Evolutionary conservation across 2,888 invertebrate genomes (phyloP).

Genomic region (Aleiodes alternator): DNA sequence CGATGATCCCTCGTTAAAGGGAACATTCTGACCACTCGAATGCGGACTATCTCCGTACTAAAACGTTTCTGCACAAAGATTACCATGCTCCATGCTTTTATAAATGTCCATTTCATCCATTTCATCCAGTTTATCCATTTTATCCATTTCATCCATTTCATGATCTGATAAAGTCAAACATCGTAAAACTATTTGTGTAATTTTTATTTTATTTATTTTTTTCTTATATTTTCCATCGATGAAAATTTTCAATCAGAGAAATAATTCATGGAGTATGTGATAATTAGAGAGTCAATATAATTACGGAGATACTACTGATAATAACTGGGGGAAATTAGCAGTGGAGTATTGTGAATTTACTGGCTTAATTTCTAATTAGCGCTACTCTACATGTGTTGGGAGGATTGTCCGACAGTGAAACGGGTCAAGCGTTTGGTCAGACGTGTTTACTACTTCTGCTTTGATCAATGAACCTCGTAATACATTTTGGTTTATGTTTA

Average conservation of each 20-base stretch:
- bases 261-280: too few species aligned
- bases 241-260: too few species aligned
- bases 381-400: too few species aligned
- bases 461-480: slow-evolving; percentile 13
- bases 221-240: too few species aligned
- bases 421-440: slow-evolving; percentile 7
- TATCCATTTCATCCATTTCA: background rate
- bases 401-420: background rate
- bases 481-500: background rate
- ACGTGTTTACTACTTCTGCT: slow-evolving; percentile 25
- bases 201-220: too few species aligned
- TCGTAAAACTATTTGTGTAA: background rate
- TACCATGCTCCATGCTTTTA: background rate
- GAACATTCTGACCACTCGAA: slow-evolving; percentile 36
- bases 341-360: too few species aligned
- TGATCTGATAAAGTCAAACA: background rate
- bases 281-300: too few species aligned
- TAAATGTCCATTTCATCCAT: background rate
- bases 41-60: slow-evolving; percentile 18
- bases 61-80: slow-evolving; percentile 2
- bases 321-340: too few species aligned
- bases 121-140: too few species aligned
- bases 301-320: too few species aligned
- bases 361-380: too few species aligned
- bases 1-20: slow-evolving; percentile 39